Percentiles rank a stretch among this genome's conserved stretches.
These are phyloP conservation scores for Balaeniceps rex DNA, from an alignment of 2,113 vertebrate species.

Conservation along the genomic window DNA sequence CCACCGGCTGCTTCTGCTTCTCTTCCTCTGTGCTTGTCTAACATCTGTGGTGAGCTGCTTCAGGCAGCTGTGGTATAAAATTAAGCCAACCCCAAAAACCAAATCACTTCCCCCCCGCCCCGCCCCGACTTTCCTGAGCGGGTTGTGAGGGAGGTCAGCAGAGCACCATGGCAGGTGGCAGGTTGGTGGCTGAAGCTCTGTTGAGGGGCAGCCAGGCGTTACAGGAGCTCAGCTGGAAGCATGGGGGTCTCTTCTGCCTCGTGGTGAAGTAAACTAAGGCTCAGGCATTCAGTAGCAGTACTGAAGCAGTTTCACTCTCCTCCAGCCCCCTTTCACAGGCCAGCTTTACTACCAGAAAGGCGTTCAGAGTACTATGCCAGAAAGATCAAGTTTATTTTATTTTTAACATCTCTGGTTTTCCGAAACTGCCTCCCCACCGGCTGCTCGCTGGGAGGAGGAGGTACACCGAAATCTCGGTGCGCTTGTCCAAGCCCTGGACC, in stretches of 20 bases:
- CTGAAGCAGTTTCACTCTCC: background rate
- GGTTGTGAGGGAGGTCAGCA: background rate
- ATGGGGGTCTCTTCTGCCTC: background rate
- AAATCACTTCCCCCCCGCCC: too few species aligned
- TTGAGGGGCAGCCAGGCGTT: background rate
- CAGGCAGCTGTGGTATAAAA: background rate
- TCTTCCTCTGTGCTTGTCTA: background rate
- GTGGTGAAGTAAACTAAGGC: background rate
- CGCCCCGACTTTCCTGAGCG: background rate
- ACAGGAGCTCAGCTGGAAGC: background rate
- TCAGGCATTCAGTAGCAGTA: background rate
- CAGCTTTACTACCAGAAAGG: background rate
- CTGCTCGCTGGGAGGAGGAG: background rate
- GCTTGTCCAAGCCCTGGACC: slow-evolving; percentile 9
- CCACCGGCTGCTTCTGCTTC: background rate
- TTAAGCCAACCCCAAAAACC: background rate
- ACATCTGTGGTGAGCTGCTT: background rate
- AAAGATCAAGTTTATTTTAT: slow-evolving; percentile 12
- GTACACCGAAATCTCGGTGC: background rate
- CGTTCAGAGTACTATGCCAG: background rate
- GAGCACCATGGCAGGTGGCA: rapidly evolving
- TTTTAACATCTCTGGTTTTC: background rate
- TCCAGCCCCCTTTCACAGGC: background rate
- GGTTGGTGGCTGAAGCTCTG: background rate
- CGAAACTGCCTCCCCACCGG: background rate